Percentiles rank a stretch among this genome's conserved stretches.
phyloP scores from a whole-genome alignment of 2,888 invertebrate genomes.

The Oxystoma pomonae region DNA sequence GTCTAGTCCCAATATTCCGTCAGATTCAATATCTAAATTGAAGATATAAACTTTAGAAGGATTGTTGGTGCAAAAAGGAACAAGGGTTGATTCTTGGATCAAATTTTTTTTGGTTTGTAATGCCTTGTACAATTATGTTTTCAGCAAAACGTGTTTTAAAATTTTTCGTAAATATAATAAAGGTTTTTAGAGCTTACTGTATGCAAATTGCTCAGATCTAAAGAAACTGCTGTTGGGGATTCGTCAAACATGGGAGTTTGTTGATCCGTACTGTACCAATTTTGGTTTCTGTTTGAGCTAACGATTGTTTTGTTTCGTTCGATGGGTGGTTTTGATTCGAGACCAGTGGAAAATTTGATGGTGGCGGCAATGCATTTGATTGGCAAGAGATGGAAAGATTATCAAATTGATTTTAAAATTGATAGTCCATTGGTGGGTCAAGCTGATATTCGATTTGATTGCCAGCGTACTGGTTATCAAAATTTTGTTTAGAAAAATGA shows the following conservation, averaged over 20 bases:
- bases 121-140: background rate
- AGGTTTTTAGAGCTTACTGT: background rate
- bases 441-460: background rate
- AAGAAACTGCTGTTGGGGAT: background rate
- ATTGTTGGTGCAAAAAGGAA: conserved; percentile 8
- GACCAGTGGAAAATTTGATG: background rate
- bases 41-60: conserved; percentile 12
- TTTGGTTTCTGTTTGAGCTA: background rate
- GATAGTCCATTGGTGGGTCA: background rate
- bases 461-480: background rate
- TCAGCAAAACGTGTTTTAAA: background rate
- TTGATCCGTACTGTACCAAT: background rate
- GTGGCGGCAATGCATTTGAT: background rate
- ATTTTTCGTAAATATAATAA: background rate
- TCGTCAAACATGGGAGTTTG: background rate
- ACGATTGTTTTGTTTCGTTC: background rate
- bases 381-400: background rate
- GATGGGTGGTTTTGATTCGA: background rate
- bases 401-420: background rate
- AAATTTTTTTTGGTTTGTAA: background rate
- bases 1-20: conserved; percentile 13
- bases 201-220: background rate
- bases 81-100: background rate
- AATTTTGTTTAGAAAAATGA: background rate
- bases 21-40: conserved; percentile 12